A percentile compares a stretch with the other conserved stretches of the same genome.
These are phyloP conservation scores for Drosophila sechellia DNA, from an alignment of 1,140 invertebrate genomes.

Conservation along the genomic window DNA sequence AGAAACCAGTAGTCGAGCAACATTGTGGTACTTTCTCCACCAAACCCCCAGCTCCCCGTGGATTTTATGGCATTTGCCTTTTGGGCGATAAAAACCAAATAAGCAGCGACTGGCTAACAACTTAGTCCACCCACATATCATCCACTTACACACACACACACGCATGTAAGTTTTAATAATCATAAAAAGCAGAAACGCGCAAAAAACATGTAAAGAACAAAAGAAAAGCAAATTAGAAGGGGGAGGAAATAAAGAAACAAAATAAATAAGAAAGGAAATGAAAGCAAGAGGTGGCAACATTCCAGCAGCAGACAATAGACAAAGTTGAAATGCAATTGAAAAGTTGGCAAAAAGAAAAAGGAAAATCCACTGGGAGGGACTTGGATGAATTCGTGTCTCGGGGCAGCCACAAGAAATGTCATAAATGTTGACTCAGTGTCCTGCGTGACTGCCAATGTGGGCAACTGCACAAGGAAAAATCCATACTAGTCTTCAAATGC, in stretches of 20 bases:
- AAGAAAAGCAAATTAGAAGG: slow-evolving; percentile 41
- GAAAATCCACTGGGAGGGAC: slow-evolving; percentile 1
- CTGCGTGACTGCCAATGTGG: not conserved
- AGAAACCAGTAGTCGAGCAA: not conserved
- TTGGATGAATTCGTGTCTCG: slow-evolving; percentile 2
- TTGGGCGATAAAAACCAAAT: slow-evolving; percentile 34
- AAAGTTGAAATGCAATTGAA: slow-evolving; percentile 78
- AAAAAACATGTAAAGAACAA: slow-evolving; percentile 34
- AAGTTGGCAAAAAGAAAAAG: slow-evolving; percentile 45
- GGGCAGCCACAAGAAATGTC: slow-evolving; percentile 54
- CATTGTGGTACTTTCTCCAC: slow-evolving; percentile 1
- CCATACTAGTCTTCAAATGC: not conserved
- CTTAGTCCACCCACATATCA: not conserved
- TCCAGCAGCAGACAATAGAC: slow-evolving; percentile 51
- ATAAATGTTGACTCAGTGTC: slow-evolving; percentile 60
- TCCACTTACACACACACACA: slow-evolving; percentile 1
- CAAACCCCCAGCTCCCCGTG: not conserved
- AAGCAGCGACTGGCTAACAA: slow-evolving; percentile 28
- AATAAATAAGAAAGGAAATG: slow-evolving; percentile 3
- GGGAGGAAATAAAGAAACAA: slow-evolving; percentile 7
- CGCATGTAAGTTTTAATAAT: slow-evolving; percentile 60
- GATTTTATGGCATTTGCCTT: slow-evolving; percentile 20
- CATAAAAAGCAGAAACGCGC: slow-evolving; percentile 50
- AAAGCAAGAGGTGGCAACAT: slow-evolving; percentile 25
- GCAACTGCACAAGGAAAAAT: slow-evolving; percentile 1